Conservation (phyloP, 2,888 invertebrate genomes). For the Arge pagana region DNA sequence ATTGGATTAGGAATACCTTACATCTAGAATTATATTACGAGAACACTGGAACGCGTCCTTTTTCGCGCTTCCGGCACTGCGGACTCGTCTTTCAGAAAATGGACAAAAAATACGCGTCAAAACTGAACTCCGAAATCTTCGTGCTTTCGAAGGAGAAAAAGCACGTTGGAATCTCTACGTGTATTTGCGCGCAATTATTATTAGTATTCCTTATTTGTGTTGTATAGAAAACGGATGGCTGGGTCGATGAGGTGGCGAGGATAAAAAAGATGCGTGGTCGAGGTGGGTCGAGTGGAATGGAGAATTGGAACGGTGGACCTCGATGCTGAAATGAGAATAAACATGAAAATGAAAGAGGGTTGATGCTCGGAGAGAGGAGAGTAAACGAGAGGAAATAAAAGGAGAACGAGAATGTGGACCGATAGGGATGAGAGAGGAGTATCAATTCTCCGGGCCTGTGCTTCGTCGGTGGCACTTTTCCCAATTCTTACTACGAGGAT, state of each 20-base stretch:
- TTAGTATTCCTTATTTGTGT: too few relatives aligned
- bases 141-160: too few relatives aligned
- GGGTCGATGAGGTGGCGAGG: too few relatives aligned
- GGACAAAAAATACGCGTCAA: too few relatives aligned
- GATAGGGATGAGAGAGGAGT: slow-evolving; percentile 12
- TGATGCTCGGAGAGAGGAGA: slow-evolving; percentile 2
- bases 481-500: background rate
- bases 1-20: slow-evolving; percentile 22
- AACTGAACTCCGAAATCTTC: too few relatives aligned
- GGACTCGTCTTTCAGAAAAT: too few relatives aligned
- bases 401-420: slow-evolving; percentile 12
- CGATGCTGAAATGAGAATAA: slow-evolving; percentile 17
- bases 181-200: too few relatives aligned
- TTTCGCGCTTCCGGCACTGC: background rate
- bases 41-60: slow-evolving; percentile 17
- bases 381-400: slow-evolving; percentile 10
- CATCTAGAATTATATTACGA: slow-evolving; percentile 18
- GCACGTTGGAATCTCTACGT: too few relatives aligned
- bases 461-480: slow-evolving; percentile 12
- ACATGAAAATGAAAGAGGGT: slow-evolving; percentile 21
- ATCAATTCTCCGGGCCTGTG: slow-evolving; percentile 16
- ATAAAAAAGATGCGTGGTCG: too few relatives aligned
- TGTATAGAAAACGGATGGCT: too few relatives aligned
- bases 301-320: slow-evolving; percentile 7
- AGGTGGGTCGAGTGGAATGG: slow-evolving; percentile 14